phyloP scores from a whole-genome alignment of 1,140 invertebrate genomes.

The Copidosoma floridanum region DNA sequence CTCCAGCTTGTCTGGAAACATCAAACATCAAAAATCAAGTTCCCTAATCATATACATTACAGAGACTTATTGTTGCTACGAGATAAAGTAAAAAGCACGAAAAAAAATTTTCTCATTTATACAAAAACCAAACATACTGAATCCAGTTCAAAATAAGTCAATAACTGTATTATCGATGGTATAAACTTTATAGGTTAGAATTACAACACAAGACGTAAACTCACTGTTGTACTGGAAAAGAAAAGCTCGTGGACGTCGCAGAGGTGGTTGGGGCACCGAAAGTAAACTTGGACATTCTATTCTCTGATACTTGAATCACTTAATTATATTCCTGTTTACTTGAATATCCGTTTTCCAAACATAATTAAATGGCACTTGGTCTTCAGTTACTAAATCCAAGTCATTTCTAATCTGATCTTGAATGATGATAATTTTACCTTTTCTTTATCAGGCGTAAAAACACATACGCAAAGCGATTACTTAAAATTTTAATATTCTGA shows the following conservation, averaged over 20 bases:
- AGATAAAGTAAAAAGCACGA: neutral
- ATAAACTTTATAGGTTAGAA: neutral
- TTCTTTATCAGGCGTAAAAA: too few species aligned
- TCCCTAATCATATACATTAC: neutral
- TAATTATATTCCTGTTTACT: too few species aligned
- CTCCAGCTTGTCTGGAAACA: conserved; percentile 30
- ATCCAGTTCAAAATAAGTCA: neutral
- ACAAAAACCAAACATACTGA: neutral
- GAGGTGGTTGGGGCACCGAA: conserved; percentile 44
- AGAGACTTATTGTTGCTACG: neutral
- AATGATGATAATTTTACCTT: too few species aligned
- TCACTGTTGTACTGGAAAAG: conserved; percentile 41
- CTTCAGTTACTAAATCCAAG: too few species aligned
- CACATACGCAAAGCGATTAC: too few species aligned
- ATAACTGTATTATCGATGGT: neutral
- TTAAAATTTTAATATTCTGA: too few species aligned
- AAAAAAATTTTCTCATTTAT: neutral
- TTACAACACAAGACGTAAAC: conserved; percentile 18
- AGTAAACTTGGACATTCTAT: conserved; percentile 36
- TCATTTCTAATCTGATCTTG: too few species aligned
- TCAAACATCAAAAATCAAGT: neutral
- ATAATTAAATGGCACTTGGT: too few species aligned
- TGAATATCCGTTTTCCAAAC: too few species aligned
- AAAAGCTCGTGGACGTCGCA: conserved; percentile 33
- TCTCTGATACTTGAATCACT: too few species aligned